Percentiles rank a stretch among this genome's conserved stretches.
These are phyloP conservation scores for Drosophila biarmipes DNA, from an alignment of 1,140 invertebrate genomes.

Conservation along the genomic window DNA sequence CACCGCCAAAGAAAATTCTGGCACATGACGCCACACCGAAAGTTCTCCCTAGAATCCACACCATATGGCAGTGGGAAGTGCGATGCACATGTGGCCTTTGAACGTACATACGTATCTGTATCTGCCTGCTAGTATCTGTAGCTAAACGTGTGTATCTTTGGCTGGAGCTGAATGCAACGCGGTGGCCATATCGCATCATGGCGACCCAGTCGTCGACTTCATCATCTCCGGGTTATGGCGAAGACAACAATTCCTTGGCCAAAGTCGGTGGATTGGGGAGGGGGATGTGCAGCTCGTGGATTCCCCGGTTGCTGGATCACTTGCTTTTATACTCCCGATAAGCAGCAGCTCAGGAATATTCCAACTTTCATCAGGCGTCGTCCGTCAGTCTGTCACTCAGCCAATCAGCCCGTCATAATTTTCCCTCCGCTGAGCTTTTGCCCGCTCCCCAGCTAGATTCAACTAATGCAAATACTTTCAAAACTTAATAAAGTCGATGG, in stretches of 20 bases:
- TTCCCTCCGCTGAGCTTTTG: slow-evolving; percentile 55
- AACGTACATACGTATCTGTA: slow-evolving; percentile 5
- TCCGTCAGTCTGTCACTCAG: slow-evolving; percentile 11
- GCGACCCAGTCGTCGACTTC: slow-evolving; percentile 3
- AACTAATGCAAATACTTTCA: slow-evolving; percentile 33
- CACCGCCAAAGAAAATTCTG: slow-evolving; percentile 35
- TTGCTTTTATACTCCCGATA: slow-evolving; percentile 60
- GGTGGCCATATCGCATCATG: slow-evolving; percentile 28
- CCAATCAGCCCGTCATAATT: slow-evolving; percentile 50
- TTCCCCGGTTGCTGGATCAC: slow-evolving; percentile 50
- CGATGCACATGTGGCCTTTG: slow-evolving; percentile 35
- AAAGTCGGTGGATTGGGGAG: not conserved
- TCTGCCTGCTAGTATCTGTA: slow-evolving; percentile 15
- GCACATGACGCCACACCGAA: slow-evolving; percentile 48
- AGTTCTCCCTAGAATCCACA: slow-evolving; percentile 30
- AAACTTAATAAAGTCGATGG: slow-evolving; percentile 33
- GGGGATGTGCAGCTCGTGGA: slow-evolving; percentile 22
- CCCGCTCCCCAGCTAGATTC: slow-evolving; percentile 15
- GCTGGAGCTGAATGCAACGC: slow-evolving; percentile 53
- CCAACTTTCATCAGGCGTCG: not conserved
- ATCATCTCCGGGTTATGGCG: slow-evolving; percentile 16
- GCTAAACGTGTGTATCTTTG: slow-evolving; percentile 31
- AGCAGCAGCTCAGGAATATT: slow-evolving; percentile 49
- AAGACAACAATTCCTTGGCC: not conserved
- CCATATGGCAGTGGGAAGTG: slow-evolving; percentile 32